Base-by-base conservation (phyloP, 2,113 vertebrate species). In the Alaudala cheleensis region DNA sequence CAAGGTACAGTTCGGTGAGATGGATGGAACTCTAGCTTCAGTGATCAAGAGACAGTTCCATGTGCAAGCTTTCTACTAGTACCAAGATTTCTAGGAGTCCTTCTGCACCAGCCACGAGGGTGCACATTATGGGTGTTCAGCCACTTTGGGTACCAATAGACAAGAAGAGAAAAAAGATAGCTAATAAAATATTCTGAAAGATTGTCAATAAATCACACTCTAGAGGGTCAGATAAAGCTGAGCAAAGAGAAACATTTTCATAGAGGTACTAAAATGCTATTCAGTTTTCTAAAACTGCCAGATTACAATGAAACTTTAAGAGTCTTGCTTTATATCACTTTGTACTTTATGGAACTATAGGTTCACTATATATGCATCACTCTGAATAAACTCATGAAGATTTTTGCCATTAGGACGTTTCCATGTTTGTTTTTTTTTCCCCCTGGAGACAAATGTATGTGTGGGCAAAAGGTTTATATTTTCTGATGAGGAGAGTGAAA, bases 401-500 rank as follows among this genome's bases (percentile, higher is more conserved):
- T 50, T 91, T 85, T 88, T 80, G 22, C 39, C 13, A 54, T 79
- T 79, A 89, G 40, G 64, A 33, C 1, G 62, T 49, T 66, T 62
- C 25, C 19, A 29, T 8, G 9, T 14, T 8, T 37, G 37, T 37
- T 37, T 39, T 2, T 57, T 81, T 72, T 67, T 56, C 20, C 1
- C 12, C 20, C 26, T 57, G 12, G 31, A 84, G 33, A 77, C 53
- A 89, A 71, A 79, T 17, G 0, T 39, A 49, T 6, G 1, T n/a
- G 17, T 80, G 29, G 49, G 39, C 19, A 69, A 89, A 86, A 76
- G 20, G 11, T 39, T 82, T 6, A 4, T 53, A 31, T 82, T 80
- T 89, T 93, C 65, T 89, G 29, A 76, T 58, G 40, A 74, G 33
- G 37, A 92, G 15, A 89, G 22, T 53, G 6, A 85, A 90, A 86